phyloP scores from a whole-genome alignment of 1,140 invertebrate species.

The Zophobas atratus region DNA sequence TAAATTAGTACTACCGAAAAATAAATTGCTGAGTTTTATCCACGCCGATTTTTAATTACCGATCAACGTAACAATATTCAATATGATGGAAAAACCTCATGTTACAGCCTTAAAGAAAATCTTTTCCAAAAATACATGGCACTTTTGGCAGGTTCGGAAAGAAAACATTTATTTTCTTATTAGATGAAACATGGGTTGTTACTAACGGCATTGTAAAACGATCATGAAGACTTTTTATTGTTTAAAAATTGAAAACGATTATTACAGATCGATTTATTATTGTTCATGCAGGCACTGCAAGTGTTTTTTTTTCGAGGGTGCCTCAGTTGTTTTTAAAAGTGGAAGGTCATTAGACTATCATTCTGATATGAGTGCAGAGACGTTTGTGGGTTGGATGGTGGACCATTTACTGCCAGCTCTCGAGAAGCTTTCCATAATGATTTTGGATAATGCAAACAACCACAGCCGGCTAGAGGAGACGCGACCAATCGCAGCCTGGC shows the following conservation, averaged over 20 bases:
- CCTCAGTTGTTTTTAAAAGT: neutral
- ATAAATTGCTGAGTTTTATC: neutral
- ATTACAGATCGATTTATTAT: neutral
- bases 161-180: neutral
- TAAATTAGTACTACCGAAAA: neutral
- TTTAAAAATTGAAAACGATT: neutral
- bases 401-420: neutral
- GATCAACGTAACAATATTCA: neutral
- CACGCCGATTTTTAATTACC: neutral
- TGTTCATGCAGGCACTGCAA: neutral
- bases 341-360: neutral
- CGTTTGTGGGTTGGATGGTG: neutral
- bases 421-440: neutral
- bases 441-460: neutral
- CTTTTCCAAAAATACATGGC: neutral
- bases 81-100: neutral
- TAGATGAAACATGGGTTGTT: conserved; percentile 28
- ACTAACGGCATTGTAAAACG: neutral
- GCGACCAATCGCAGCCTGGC: neutral
- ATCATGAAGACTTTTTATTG: conserved; percentile 1
- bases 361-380: neutral
- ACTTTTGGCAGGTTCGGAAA: neutral
- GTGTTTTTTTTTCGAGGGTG: neutral
- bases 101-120: neutral
- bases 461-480: neutral